phyloP scores from a whole-genome alignment of 1,140 invertebrate species.

The Macrocentrus cingulum region DNA sequence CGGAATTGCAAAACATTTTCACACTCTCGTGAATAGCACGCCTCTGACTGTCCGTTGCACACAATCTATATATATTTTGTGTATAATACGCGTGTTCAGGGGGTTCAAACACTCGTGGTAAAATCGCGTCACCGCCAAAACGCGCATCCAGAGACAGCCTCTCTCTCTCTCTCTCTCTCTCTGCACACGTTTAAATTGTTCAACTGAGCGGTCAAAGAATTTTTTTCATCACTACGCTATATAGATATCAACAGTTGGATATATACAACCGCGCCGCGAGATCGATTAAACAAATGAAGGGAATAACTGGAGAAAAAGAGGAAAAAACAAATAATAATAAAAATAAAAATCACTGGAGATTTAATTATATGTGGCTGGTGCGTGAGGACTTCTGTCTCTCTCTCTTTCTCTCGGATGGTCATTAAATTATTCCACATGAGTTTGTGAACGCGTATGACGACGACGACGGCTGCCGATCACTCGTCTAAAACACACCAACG shows the following conservation, averaged over 20 bases:
- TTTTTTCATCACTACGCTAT: constrained; percentile 18
- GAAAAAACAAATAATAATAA: not conserved
- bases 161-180: no score
- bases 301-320: not conserved
- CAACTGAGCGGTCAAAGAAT: not conserved
- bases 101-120: constrained; percentile 10
- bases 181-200: constrained; percentile 6
- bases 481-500: constrained; percentile 28
- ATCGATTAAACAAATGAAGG: constrained; percentile 4
- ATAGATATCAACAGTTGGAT: not conserved
- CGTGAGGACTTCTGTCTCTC: no score
- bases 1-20: constrained; percentile 58
- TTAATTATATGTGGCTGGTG: constrained; percentile 39
- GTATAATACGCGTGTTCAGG: not conserved
- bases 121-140: constrained; percentile 24
- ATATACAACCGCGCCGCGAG: not conserved
- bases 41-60: constrained; percentile 11
- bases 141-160: not conserved
- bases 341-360: constrained; percentile 20
- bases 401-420: no score
- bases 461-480: constrained; percentile 34
- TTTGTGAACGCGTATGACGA: no score
- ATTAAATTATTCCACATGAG: constrained; percentile 51
- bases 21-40: constrained; percentile 50
- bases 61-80: not conserved